Evolutionary conservation across 1,140 invertebrate species (phyloP), one percentile per base, ranked within the genome.

Genomic region (Cotesia glomerata): DNA sequence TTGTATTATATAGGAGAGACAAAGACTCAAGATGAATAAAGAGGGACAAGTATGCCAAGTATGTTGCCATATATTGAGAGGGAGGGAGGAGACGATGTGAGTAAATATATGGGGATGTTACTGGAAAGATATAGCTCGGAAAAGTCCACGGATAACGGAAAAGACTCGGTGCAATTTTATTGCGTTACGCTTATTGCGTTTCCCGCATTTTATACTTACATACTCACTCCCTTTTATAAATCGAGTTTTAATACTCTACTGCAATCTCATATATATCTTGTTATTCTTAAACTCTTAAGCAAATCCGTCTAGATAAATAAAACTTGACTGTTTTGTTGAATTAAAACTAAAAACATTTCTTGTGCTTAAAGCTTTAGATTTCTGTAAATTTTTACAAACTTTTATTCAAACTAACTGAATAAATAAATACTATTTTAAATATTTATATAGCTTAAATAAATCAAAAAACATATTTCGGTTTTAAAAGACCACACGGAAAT

Each of bases 141-240:
- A 35, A 49, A 49, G 36, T 18, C 36, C 61, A 74, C 72, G 78
- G 77, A 79, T 81, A 81, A 79, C 77, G 80, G 80, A 79, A 80
- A 78, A 80, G 79, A 80, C 75, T 69, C 61, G 66, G 76, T 70
- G 78, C 78, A 80, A 81, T 80, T 79, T 81, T 81, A 81, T 81
- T 81, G 77, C 80, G 78, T 80, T 81, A 80, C 79, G 79, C 78
- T 81, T 81, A 81, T 81, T 81, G 77, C 78, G 78, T 81, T 81
- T 81, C 79, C 80, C 79, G 78, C 80, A 81, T 80, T 81, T 81
- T 81, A 81, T 81, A 78, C 77, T 77, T 76, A 76, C 74, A 81
- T 81, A 77, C 59, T 66, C 65, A 66, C 35, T 16, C 18, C 35
- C 36, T 70, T 68, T 71, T 71, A 71, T 77, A 70, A 58, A 26